Conservation (phyloP, 2,113 vertebrate species). For the Phalacrocorax brasilianus region DNA sequence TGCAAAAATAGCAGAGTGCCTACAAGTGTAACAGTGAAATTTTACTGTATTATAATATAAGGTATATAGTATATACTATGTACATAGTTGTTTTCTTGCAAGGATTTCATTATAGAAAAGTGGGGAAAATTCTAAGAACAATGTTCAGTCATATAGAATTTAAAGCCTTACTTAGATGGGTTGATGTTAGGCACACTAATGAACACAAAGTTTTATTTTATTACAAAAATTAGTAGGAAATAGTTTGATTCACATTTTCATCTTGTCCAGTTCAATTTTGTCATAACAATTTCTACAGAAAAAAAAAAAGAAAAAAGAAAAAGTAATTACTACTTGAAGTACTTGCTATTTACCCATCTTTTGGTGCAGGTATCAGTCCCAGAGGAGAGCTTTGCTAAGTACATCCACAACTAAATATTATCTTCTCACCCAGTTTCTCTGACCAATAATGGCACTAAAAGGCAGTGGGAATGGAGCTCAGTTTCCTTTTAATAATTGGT, state of each 20-base stretch:
- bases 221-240: background rate
- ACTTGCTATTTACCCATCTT: background rate
- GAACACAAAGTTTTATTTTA: background rate
- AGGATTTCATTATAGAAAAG: constrained; percentile 48
- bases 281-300: background rate
- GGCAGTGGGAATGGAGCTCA: background rate
- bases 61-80: too few relatives aligned
- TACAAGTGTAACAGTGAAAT: background rate
- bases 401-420: background rate
- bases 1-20: background rate
- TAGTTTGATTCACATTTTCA: background rate
- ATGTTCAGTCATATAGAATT: constrained; percentile 34
- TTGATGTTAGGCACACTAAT: background rate
- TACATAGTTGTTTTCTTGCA: background rate
- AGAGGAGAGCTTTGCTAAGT: background rate
- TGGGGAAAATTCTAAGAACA: constrained; percentile 42
- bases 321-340: background rate
- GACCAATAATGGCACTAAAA: background rate
- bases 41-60: background rate
- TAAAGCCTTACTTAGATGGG: constrained; percentile 53
- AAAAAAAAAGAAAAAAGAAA: background rate
- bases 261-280: background rate
- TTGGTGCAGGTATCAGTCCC: background rate
- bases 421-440: background rate
- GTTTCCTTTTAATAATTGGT: background rate